Percentiles rank a stretch among this genome's conserved stretches.
These are phyloP conservation scores for Callinectes sapidus DNA, from an alignment of 2,888 invertebrate genomes.

Conservation along the genomic window DNA sequence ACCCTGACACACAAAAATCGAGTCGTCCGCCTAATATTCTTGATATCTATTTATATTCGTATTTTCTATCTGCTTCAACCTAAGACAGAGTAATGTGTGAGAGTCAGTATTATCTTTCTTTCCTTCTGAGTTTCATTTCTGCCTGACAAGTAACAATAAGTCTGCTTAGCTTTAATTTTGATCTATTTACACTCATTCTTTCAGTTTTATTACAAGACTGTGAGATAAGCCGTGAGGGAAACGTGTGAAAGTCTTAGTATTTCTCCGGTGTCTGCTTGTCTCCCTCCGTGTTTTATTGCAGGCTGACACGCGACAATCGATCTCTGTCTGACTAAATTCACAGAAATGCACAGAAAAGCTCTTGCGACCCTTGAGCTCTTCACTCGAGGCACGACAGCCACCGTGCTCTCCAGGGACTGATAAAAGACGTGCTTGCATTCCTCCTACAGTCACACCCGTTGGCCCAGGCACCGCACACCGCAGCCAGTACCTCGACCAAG, in stretches of 20 bases:
- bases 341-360: background rate
- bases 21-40: too few species aligned
- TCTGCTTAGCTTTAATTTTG: too few species aligned
- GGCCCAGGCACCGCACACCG: background rate
- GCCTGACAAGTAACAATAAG: too few species aligned
- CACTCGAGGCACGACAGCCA: background rate
- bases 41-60: too few species aligned
- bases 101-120: background rate
- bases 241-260: background rate
- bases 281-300: background rate
- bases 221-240: background rate
- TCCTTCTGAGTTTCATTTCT: background rate
- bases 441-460: background rate
- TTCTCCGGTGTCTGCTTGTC: background rate
- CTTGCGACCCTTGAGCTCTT: background rate
- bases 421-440: background rate
- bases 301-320: background rate
- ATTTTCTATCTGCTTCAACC: too few species aligned
- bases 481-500: background rate
- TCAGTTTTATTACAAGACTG: background rate
- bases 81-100: too few species aligned
- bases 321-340: background rate
- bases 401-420: background rate
- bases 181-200: too few species aligned
- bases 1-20: too few species aligned